A percentile compares a stretch with the other conserved stretches of the same genome.
phyloP scores from a whole-genome alignment of 2,113 vertebrate genomes.

The Maccullochella peelii region DNA sequence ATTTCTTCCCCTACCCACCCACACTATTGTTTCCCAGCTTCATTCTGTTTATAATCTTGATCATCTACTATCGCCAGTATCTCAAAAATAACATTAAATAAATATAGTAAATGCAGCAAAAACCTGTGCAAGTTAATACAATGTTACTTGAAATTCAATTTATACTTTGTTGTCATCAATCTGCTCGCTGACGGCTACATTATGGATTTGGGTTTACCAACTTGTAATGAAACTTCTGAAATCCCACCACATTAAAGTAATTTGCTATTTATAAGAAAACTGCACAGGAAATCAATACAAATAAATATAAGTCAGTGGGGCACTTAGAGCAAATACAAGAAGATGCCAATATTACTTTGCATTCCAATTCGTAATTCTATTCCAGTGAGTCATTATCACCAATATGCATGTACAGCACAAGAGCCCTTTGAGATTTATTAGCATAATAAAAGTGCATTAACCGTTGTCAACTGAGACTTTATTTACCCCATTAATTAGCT shows the following conservation, averaged over 20 bases:
- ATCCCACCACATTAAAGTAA: conserved; percentile 38
- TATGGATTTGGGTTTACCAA: conserved; percentile 27
- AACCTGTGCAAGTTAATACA: background rate
- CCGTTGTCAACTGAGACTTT: conserved; percentile 63
- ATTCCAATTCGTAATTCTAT: conserved; percentile 47
- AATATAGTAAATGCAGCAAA: background rate
- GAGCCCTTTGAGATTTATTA: conserved; percentile 52
- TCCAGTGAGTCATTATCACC: conserved; percentile 43
- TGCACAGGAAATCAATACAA: conserved; percentile 48
- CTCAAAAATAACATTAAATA: background rate
- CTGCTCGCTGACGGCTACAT: background rate
- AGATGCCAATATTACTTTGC: conserved; percentile 46
- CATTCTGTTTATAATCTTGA: background rate
- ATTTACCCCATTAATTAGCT: conserved; percentile 67
- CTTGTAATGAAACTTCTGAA: conserved; percentile 34
- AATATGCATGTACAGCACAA: conserved; percentile 34
- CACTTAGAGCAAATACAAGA: conserved; percentile 21
- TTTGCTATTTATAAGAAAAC: conserved; percentile 34
- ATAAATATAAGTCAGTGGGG: conserved; percentile 34
- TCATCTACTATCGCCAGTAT: background rate
- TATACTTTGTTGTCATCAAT: conserved; percentile 21
- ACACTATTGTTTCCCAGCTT: no score
- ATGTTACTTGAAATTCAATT: background rate
- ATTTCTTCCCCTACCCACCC: no score
- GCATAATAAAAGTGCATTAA: conserved; percentile 66